These are phyloP conservation scores for Salpingus planirostris DNA, from an alignment of 2,888 invertebrate species.

Conservation along the genomic window DNA sequence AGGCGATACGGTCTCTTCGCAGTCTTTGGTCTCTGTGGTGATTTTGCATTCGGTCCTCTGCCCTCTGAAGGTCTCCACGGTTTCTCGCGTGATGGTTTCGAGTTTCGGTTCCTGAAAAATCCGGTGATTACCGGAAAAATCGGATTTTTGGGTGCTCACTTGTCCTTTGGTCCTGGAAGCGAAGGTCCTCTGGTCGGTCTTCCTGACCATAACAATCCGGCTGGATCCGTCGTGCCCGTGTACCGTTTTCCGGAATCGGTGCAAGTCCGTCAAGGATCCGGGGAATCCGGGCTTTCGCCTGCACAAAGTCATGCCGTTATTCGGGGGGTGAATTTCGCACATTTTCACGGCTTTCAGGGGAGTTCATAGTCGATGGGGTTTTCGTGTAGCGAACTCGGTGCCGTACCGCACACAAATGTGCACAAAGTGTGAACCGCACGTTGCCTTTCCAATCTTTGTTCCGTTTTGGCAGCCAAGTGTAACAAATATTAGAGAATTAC, in stretches of 20 bases:
- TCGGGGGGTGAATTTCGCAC: constrained; percentile 18
- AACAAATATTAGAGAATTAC: constrained; percentile 24
- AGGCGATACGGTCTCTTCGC: constrained; percentile 35
- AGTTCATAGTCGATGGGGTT: constrained; percentile 10
- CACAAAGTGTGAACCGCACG: constrained; percentile 27
- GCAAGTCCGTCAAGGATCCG: constrained; percentile 36
- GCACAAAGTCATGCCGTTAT: constrained; percentile 25
- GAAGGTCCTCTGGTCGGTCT: constrained; percentile 58
- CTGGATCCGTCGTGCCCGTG: constrained; percentile 47
- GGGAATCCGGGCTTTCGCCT: constrained; percentile 36
- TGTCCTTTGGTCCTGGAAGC: constrained; percentile 49
- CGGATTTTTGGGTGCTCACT: constrained; percentile 39
- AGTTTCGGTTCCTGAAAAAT: constrained; percentile 49
- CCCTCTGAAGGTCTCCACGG: constrained; percentile 56
- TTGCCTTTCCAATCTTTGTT: constrained; percentile 36
- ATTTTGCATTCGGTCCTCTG: constrained; percentile 55
- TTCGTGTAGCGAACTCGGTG: constrained; percentile 11
- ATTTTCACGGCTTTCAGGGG: constrained; percentile 16
- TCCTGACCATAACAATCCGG: constrained; percentile 58
- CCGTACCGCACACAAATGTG: constrained; percentile 24
- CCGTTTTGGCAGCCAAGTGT: constrained; percentile 40
- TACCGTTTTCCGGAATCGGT: constrained; percentile 36
- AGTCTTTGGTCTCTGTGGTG: constrained; percentile 53
- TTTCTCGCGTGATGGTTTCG: constrained; percentile 56
- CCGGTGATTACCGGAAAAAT: too few species aligned